These are phyloP conservation scores for Uropsilus gracilis DNA, from an alignment of 2,113 vertebrate genomes.

Conservation along the genomic window DNA sequence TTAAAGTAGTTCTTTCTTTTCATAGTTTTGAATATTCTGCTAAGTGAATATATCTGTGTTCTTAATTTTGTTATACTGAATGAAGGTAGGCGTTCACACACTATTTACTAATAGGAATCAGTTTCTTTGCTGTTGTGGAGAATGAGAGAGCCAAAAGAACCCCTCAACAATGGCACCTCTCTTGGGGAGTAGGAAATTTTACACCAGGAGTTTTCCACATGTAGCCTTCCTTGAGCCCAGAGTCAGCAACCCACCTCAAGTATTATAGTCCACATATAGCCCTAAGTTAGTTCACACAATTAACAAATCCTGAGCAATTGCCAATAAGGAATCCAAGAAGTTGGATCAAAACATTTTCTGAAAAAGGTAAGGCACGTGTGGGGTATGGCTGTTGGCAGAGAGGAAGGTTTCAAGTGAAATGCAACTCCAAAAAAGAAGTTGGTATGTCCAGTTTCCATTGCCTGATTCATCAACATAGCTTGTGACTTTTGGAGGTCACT, in stretches of 20 bases:
- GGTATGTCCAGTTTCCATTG: slow-evolving; percentile 28
- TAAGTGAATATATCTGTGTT: neutral
- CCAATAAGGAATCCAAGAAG: slow-evolving; percentile 1
- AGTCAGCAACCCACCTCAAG: neutral
- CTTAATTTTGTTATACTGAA: neutral
- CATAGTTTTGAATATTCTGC: slow-evolving; percentile 12
- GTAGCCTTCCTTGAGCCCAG: neutral
- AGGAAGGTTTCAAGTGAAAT: neutral
- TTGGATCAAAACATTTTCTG: neutral
- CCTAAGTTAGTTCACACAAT: neutral
- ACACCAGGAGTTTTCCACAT: neutral
- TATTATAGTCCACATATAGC: neutral
- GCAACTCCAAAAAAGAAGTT: neutral
- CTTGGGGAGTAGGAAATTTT: neutral
- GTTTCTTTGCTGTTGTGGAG: neutral
- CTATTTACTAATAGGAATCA: neutral
- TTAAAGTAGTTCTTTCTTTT: slow-evolving; percentile 14
- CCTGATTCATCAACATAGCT: slow-evolving; percentile 40
- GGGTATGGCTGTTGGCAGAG: neutral
- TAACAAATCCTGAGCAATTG: slow-evolving; percentile 22
- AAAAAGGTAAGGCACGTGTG: neutral
- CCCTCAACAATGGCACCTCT: neutral
- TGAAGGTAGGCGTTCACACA: neutral
- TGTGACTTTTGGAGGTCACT: slow-evolving; percentile 48
- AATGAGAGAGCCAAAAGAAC: neutral